phyloP scores from a whole-genome alignment of 2,113 vertebrate species.

The Oryzias woworae region DNA sequence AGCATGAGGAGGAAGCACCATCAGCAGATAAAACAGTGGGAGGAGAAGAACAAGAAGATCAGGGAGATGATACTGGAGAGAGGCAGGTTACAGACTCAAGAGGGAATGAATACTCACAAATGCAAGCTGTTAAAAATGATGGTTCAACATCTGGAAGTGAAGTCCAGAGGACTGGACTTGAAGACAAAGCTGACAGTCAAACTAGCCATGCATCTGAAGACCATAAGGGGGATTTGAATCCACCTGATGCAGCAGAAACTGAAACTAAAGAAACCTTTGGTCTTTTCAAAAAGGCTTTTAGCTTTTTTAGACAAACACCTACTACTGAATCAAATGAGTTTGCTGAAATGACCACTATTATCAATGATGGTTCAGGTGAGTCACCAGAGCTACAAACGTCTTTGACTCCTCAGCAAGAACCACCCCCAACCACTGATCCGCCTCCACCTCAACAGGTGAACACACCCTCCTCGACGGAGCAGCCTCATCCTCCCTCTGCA shows the following conservation, averaged over 20 bases:
- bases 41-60: slow-evolving; percentile 3
- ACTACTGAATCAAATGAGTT: background rate
- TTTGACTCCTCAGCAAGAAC: slow-evolving; percentile 16
- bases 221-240: background rate
- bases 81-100: background rate
- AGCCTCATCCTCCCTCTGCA: background rate
- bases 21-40: background rate
- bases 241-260: background rate
- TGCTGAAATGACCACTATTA: slow-evolving; percentile 1
- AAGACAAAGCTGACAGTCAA: slow-evolving; percentile 15
- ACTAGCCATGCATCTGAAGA: background rate
- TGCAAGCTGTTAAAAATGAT: background rate
- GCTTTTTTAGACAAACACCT: slow-evolving; percentile 30
- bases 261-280: slow-evolving; percentile 28
- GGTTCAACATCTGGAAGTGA: background rate
- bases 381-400: background rate
- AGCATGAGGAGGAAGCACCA: background rate
- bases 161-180: background rate
- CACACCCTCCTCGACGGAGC: slow-evolving; percentile 14
- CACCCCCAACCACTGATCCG: background rate
- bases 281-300: slow-evolving; percentile 44
- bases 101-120: slow-evolving; percentile 1
- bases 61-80: background rate
- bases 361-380: slow-evolving; percentile 5
- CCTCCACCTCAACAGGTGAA: background rate